Conservation (phyloP, 2,113 vertebrate species). For the Cacatua alba region DNA sequence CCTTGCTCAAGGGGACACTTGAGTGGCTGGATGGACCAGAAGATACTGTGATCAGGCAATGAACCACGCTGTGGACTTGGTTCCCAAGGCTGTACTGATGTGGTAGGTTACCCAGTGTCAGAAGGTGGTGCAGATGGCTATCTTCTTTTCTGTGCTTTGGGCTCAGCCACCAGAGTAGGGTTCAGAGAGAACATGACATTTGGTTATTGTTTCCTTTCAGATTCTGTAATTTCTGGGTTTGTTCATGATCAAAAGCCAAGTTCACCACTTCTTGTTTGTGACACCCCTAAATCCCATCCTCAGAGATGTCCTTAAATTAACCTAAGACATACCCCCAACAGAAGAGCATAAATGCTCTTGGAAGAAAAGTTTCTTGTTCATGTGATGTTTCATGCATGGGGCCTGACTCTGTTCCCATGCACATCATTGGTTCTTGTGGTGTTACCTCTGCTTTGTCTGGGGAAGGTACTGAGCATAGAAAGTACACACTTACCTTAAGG, state of each 20-base stretch:
- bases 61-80: background rate
- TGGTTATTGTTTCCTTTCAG: background rate
- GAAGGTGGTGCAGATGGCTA: background rate
- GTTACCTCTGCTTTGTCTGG: background rate
- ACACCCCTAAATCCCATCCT: background rate
- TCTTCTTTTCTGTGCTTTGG: background rate
- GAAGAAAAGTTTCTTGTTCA: background rate
- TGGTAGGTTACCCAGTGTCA: background rate
- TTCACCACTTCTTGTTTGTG: background rate
- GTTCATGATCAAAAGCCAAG: background rate
- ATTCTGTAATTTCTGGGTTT: background rate
- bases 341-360: background rate
- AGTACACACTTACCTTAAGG: background rate
- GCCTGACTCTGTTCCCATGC: background rate
- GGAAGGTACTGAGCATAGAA: background rate
- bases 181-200: background rate
- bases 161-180: background rate
- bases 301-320: background rate
- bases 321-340: background rate
- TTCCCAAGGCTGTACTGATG: background rate
- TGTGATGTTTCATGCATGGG: accelerated
- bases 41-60: background rate
- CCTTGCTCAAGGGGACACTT: background rate
- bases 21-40: background rate
- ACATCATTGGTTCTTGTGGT: background rate